Conservation (phyloP, 2,113 vertebrate species). For the Cryptotis parvus region DNA sequence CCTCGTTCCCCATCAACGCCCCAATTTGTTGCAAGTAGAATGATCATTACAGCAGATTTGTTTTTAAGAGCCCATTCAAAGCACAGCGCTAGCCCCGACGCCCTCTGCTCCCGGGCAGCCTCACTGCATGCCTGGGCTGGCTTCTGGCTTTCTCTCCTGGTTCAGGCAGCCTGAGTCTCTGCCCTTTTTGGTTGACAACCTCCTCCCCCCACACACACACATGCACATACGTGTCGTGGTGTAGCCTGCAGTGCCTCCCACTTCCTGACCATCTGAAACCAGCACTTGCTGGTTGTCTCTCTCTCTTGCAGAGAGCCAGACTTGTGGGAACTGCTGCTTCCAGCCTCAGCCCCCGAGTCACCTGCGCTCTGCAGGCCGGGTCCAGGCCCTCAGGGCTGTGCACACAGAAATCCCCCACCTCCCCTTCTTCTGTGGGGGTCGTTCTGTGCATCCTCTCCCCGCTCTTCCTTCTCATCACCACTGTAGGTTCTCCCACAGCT, state of each 20-base stretch:
- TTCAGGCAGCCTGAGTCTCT: accelerated
- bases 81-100: neutral
- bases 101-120: neutral
- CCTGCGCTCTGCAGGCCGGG: neutral
- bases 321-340: neutral
- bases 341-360: neutral
- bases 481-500: neutral
- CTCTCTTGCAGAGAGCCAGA: neutral
- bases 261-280: neutral
- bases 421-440: neutral
- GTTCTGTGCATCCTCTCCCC: neutral
- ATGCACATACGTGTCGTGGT: neutral
- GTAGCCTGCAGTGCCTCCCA: neutral
- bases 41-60: too few species aligned
- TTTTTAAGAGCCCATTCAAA: neutral
- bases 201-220: too few species aligned
- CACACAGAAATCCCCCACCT: neutral
- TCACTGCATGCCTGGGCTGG: accelerated
- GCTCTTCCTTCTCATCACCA: neutral
- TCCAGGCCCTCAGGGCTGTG: neutral
- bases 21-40: too few species aligned
- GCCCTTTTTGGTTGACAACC: neutral
- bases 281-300: neutral
- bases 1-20: too few species aligned
- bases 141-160: neutral